phyloP scores from a whole-genome alignment of 2,888 invertebrate genomes.

The Odontomyia ornata region DNA sequence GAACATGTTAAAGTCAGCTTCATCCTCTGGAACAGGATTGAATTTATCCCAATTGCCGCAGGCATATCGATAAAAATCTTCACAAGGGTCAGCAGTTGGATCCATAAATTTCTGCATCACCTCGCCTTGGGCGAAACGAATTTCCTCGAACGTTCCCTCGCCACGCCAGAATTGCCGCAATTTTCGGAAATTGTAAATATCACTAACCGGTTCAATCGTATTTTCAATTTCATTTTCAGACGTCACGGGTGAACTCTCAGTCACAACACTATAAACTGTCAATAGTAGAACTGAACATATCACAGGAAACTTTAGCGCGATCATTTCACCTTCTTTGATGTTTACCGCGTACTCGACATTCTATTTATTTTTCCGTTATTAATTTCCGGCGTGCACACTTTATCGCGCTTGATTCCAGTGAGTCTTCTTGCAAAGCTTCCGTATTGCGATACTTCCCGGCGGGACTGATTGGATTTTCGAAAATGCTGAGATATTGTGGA shows the following conservation, averaged over 20 bases:
- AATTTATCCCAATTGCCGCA: conserved; percentile 81
- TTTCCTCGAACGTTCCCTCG: conserved; percentile 65
- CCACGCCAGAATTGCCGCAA: conserved; percentile 67
- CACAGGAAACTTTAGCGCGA: not conserved
- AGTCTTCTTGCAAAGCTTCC: conserved; percentile 2
- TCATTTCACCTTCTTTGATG: not conserved
- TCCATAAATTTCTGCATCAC: conserved; percentile 80
- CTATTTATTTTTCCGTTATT: not conserved
- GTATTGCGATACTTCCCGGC: conserved; percentile 18
- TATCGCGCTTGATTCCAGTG: not conserved
- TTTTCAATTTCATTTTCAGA: not conserved
- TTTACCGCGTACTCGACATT: not conserved
- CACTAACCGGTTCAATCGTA: not conserved
- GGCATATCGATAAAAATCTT: conserved; percentile 81
- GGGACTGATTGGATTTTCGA: conserved; percentile 12
- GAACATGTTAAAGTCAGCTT: conserved; percentile 84
- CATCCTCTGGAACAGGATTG: conserved; percentile 83
- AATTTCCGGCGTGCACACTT: not conserved
- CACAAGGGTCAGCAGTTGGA: conserved; percentile 73
- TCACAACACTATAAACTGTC: not conserved
- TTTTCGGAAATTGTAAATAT: conserved; percentile 24
- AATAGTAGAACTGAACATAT: not conserved
- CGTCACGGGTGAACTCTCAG: not conserved
- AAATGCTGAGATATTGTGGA: not conserved
- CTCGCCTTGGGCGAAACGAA: conserved; percentile 68